Evolutionary conservation across 2,113 vertebrate species (phyloP).

Genomic region (Ammospiza nelsoni): DNA sequence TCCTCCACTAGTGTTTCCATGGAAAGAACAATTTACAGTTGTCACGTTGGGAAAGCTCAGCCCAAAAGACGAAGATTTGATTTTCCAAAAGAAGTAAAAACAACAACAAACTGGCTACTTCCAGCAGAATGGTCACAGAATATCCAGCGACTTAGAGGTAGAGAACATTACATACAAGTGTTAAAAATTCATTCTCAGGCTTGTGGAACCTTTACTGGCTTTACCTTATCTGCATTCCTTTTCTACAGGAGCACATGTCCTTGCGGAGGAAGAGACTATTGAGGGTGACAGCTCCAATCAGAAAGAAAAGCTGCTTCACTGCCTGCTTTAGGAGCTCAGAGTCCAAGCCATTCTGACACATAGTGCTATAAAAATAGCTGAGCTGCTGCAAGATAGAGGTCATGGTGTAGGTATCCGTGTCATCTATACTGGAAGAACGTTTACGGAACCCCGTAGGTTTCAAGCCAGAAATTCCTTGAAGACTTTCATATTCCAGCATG

Average conservation of each 20-base stretch:
- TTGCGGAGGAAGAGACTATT: conserved; percentile 97
- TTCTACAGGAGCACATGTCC: conserved; percentile 97
- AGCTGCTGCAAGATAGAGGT: conserved; percentile 90
- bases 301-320: conserved; percentile 90
- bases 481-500: conserved; percentile 95
- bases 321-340: conserved; percentile 84
- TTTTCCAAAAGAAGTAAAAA: background rate
- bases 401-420: conserved; percentile 87
- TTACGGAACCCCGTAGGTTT: conserved; percentile 95
- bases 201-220: background rate
- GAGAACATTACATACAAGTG: background rate
- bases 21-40: background rate
- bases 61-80: background rate
- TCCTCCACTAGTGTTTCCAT: background rate
- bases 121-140: background rate
- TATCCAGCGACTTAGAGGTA: background rate
- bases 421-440: conserved; percentile 89
- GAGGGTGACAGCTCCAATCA: conserved; percentile 85
- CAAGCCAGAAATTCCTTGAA: conserved; percentile 95
- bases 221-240: conserved; percentile 99
- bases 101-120: background rate
- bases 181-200: background rate
- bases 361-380: conserved; percentile 85
- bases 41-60: background rate
- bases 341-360: conserved; percentile 92